Conservation (phyloP, 2,113 vertebrate species). For the Corythaeola cristata region DNA sequence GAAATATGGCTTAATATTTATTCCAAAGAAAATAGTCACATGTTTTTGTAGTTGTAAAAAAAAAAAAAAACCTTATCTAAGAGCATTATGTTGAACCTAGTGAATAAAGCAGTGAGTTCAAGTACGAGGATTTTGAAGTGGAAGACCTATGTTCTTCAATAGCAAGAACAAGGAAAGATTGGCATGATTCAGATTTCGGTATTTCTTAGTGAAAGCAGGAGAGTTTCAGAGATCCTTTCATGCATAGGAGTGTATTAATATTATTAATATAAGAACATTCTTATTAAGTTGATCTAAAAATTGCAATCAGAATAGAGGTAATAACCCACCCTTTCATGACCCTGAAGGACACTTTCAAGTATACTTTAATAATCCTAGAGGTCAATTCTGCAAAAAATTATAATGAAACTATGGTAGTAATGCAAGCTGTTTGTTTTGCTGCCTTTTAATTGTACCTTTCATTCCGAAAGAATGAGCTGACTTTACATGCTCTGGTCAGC, state of each 20-base stretch:
- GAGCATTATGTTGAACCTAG: not conserved
- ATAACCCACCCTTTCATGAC: not conserved
- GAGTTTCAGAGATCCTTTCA: not conserved
- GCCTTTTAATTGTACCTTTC: not conserved
- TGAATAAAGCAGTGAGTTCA: not conserved
- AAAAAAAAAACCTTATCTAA: not conserved
- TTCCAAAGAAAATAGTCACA: not conserved
- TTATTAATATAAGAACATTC: not conserved
- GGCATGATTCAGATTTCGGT: not conserved
- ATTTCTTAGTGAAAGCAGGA: not conserved
- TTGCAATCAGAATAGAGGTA: not conserved
- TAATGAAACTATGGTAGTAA: not conserved
- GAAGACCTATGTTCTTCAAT: not conserved
- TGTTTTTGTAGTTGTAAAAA: not conserved
- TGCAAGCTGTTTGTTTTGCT: not conserved
- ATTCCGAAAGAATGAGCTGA: not conserved
- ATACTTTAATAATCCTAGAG: not conserved
- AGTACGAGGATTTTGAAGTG: not conserved
- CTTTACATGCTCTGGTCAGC: not conserved
- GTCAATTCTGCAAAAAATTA: not conserved
- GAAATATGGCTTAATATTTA: not conserved
- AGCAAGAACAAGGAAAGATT: not conserved
- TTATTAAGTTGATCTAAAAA: not conserved
- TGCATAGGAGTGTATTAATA: not conserved
- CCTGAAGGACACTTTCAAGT: not conserved